Percentiles rank a stretch among this genome's conserved stretches.
Evolutionary conservation across 1,140 invertebrate species (phyloP).

Genomic region (Conus betulinus): DNA sequence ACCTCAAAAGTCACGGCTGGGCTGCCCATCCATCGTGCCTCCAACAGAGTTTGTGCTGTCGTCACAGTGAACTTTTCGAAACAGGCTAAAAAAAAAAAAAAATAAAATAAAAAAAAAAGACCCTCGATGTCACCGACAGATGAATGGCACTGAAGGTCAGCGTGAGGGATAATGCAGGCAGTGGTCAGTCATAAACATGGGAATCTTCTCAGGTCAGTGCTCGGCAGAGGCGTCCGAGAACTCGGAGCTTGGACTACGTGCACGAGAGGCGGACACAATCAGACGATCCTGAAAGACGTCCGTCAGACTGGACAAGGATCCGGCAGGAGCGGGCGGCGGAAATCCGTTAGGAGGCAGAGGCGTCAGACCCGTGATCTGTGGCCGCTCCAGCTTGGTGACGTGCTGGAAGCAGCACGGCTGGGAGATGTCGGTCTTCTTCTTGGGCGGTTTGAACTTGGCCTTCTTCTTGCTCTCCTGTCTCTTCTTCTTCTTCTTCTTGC

Average conservation of each 20-base stretch:
- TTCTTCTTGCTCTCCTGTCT: conserved; percentile 61
- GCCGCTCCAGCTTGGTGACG: conserved; percentile 86
- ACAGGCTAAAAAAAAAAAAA: too few species aligned
- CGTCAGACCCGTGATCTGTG: conserved; percentile 46
- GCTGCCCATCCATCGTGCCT: too few species aligned
- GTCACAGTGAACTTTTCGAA: too few species aligned
- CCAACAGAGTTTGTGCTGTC: background rate
- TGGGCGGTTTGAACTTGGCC: conserved; percentile 78
- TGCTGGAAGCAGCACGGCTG: conserved; percentile 92
- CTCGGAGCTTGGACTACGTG: conserved; percentile 48
- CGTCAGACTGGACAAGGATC: conserved; percentile 27
- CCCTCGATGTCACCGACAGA: background rate
- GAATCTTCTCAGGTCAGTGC: background rate
- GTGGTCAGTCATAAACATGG: background rate
- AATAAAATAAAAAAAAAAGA: too few species aligned
- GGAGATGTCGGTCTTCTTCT: conserved; percentile 90
- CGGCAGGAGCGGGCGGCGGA: conserved; percentile 20
- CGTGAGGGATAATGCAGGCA: background rate
- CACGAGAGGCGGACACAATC: conserved; percentile 15
- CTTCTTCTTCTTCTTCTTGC: conserved; percentile 78
- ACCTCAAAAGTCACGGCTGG: too few species aligned
- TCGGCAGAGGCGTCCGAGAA: conserved; percentile 43
- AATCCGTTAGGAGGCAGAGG: conserved; percentile 38
- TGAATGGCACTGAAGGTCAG: background rate
- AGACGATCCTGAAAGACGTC: conserved; percentile 26